These are phyloP conservation scores for Tenebrosternarchus preto DNA, from an alignment of 2,113 vertebrate genomes.

Conservation along the genomic window DNA sequence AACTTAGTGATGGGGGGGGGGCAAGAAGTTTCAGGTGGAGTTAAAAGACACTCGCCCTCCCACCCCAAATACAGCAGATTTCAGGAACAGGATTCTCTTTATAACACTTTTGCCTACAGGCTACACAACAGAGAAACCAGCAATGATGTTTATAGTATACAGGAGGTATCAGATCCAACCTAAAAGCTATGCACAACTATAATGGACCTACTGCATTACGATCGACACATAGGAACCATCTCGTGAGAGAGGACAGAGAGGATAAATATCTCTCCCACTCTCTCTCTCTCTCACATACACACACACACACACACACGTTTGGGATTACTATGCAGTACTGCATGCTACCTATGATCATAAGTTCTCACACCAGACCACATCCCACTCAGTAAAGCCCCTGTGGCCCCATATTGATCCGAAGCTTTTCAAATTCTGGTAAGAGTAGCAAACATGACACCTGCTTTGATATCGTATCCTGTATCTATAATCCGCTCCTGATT, in stretches of 20 bases:
- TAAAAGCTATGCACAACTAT: neutral
- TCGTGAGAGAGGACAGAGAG: neutral
- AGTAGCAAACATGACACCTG: neutral
- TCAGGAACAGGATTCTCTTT: neutral
- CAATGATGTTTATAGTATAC: slow-evolving; percentile 5
- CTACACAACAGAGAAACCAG: neutral
- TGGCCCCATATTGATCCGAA: neutral
- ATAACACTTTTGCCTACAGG: slow-evolving; percentile 16
- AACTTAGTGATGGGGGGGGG: slow-evolving; percentile 23
- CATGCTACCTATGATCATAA: slow-evolving; percentile 17
- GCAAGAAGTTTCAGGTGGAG: slow-evolving; percentile 14
- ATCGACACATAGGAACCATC: neutral
- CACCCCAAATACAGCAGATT: neutral
- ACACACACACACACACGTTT: neutral
- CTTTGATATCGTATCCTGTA: neutral
- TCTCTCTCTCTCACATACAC: too few relatives aligned
- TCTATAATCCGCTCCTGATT: neutral
- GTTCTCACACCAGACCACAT: neutral
- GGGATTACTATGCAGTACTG: neutral
- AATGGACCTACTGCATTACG: neutral
- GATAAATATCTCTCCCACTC: neutral
- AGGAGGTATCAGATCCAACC: neutral
- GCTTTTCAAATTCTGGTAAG: slow-evolving; percentile 1
- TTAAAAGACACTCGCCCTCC: neutral
- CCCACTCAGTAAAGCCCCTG: neutral